Evolutionary conservation across 2,888 invertebrate species (phyloP), one percentile per base, ranked within the genome.

Genomic region (Cantharis lateralis): DNA sequence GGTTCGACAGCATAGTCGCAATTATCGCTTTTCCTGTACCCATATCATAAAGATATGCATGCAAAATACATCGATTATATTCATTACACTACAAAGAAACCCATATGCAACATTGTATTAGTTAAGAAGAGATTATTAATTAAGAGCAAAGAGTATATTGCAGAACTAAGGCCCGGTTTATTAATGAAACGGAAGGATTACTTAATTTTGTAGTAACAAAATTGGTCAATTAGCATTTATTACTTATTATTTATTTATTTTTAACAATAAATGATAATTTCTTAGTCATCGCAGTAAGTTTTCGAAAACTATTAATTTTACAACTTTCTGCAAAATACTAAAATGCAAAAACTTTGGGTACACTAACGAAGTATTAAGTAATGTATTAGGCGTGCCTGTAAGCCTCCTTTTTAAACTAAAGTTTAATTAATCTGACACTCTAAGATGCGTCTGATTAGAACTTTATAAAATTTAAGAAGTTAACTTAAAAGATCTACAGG

Each of bases 381-480:
- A 66, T 66, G 16, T 66, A 66, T 16, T 66, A 66, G n/a, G 24
- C 20, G 20, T 18, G 64, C 64, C 18, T 20, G 24, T 48, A 66
- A 66, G 64, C 64, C 15, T 66, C 20, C 20, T 66, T 66, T 66
- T 66, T 66, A 20, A 66, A 66, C 64, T 66, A 66, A 66, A 66
- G 64, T 66, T 66, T 66, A 66, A 66, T 66, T 66, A 66, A 66
- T 66, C 64, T 66, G 64, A 66, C 64, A 66, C 64, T 48, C 48
- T 66, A 66, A 66, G 64, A 66, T 20, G 64, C 64, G 24, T 66
- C 64, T 24, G 64, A 66, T 66, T 66, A 66, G 18, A 66, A 66
- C 64, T 66, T 66, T 66, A 20, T 20, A 66, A 66, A 66, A 66
- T 66, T 66, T 66, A 66, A 20, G 24, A 66, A 66, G 64, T 66